Evolutionary conservation across 1,140 invertebrate species (phyloP).

Genomic region (fruit fly (Drosophila melanogaster)): Release_6_plus_ISO1_MT NT_037436.4:7546501-7547000

Average conservation of each 20-base stretch:
- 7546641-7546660: constrained; percentile 65
- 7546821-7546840: constrained; percentile 67
- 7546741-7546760: constrained; percentile 69
- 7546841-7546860: constrained; percentile 77
- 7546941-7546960: constrained; percentile 21
- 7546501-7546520: constrained; percentile 74
- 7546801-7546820: constrained; percentile 63
- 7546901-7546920: constrained; percentile 80
- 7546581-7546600: constrained; percentile 75
- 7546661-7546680: not conserved
- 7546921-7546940: constrained; percentile 37
- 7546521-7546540: constrained; percentile 27
- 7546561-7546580: constrained; percentile 64
- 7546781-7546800: constrained; percentile 49
- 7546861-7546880: constrained; percentile 54
- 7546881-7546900: constrained; percentile 47
- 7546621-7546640: constrained; percentile 32
- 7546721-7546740: constrained; percentile 82
- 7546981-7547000: constrained; percentile 58
- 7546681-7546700: constrained; percentile 64
- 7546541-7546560: constrained; percentile 29
- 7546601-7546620: not conserved
- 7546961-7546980: constrained; percentile 44
- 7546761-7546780: constrained; percentile 30
- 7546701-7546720: constrained; percentile 80